A percentile compares a stretch with the other conserved stretches of the same genome.
These are phyloP conservation scores for Xestia c-nigrum DNA, from an alignment of 2,888 invertebrate species.

Conservation along the genomic window DNA sequence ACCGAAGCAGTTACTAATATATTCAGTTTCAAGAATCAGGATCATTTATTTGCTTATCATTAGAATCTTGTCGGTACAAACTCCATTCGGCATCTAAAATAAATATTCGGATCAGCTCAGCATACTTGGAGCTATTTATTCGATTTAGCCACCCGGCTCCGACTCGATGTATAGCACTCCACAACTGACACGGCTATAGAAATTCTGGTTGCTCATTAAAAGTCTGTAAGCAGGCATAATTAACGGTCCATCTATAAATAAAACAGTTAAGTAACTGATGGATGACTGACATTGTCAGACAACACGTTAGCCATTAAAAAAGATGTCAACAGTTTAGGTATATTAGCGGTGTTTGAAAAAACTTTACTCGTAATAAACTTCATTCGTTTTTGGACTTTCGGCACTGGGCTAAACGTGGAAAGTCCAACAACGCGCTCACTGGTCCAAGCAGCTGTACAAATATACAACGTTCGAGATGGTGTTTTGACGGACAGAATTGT, in stretches of 20 bases:
- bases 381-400: neutral
- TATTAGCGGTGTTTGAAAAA: neutral
- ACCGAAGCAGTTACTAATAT: neutral
- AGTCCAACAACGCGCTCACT: neutral
- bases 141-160: neutral
- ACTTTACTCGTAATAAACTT: neutral
- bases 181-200: neutral
- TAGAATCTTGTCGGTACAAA: neutral
- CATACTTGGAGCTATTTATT: neutral
- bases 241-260: conserved; percentile 16
- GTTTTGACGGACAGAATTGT: neutral
- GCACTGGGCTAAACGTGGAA: neutral
- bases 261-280: neutral
- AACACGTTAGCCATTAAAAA: conserved; percentile 11
- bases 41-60: neutral
- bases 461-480: too few relatives aligned
- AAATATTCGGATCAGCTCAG: neutral
- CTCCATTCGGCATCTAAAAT: neutral
- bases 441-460: neutral
- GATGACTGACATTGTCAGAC: neutral
- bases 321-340: neutral
- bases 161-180: neutral
- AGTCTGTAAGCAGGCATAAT: conserved; percentile 5
- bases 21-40: neutral
- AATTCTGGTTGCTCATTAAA: conserved; percentile 26